phyloP scores from a whole-genome alignment of 2,888 invertebrate genomes.

The Cerceris rybyensis region DNA sequence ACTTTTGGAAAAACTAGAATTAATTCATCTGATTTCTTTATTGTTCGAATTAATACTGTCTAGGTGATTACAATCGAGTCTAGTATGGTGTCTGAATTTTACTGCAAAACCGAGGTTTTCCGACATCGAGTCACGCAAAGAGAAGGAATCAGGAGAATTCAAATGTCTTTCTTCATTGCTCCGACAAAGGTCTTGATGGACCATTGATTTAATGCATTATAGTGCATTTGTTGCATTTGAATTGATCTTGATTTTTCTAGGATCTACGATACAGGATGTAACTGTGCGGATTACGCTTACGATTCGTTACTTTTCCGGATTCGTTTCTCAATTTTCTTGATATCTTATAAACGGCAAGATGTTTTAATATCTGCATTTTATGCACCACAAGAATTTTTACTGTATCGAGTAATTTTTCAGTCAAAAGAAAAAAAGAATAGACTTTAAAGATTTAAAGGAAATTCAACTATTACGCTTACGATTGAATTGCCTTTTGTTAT shows the following conservation, averaged over 20 bases:
- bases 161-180: neutral
- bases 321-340: slow-evolving; percentile 10
- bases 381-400: neutral
- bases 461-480: slow-evolving; percentile 35
- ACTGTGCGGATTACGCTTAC: slow-evolving; percentile 26
- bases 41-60: too few species aligned
- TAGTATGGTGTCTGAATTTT: too few species aligned
- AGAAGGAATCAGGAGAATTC: neutral
- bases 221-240: slow-evolving; percentile 8
- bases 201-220: neutral
- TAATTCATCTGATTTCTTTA: too few species aligned
- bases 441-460: slow-evolving; percentile 7
- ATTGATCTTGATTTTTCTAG: slow-evolving; percentile 6
- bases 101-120: neutral
- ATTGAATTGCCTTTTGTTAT: slow-evolving; percentile 19
- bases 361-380: slow-evolving; percentile 15
- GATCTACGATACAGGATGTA: slow-evolving; percentile 6
- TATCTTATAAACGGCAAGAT: neutral
- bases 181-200: neutral
- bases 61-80: too few species aligned
- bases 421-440: neutral
- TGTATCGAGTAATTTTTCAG: slow-evolving; percentile 24
- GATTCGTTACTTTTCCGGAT: slow-evolving; percentile 26
- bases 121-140: neutral
- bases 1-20: too few species aligned